Evolutionary conservation across 2,113 vertebrate species (phyloP).

Genomic region (Pomatorhinus ruficollis): DNA sequence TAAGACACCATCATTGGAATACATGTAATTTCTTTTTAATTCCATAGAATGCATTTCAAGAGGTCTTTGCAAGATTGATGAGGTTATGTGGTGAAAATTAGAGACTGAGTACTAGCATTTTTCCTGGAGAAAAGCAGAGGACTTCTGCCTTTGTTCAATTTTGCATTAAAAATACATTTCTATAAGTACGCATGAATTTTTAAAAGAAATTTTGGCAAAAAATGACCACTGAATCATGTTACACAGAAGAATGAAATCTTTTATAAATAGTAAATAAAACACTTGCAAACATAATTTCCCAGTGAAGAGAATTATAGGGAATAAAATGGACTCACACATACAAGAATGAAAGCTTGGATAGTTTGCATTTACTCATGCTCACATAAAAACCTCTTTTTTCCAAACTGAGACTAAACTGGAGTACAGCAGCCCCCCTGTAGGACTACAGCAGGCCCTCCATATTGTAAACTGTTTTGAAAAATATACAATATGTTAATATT

Average conservation of each 20-base stretch:
- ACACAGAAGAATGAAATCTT: not conserved
- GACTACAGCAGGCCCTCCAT: not conserved
- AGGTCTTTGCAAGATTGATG: not conserved
- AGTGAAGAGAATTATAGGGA: not conserved
- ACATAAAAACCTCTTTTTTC: not conserved
- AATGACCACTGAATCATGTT: not conserved
- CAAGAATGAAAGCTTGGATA: not conserved
- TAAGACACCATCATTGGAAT: not conserved
- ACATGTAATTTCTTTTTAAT: conserved; percentile 32
- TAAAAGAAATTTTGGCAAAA: not conserved
- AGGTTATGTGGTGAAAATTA: not conserved
- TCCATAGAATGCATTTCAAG: not conserved
- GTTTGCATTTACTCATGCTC: not conserved
- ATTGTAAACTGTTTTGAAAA: not conserved
- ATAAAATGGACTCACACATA: not conserved
- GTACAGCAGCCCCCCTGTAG: not conserved
- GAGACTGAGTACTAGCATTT: not conserved
- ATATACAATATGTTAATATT: not conserved
- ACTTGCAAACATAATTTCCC: not conserved
- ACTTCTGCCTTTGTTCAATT: not conserved
- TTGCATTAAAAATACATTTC: not conserved
- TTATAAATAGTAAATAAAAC: not conserved
- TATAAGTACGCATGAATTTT: not conserved
- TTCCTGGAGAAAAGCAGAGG: not conserved
- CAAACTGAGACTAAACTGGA: not conserved